Conservation (phyloP, 2,797 vertebrate species). For the Moxostoma hubbsi region DNA sequence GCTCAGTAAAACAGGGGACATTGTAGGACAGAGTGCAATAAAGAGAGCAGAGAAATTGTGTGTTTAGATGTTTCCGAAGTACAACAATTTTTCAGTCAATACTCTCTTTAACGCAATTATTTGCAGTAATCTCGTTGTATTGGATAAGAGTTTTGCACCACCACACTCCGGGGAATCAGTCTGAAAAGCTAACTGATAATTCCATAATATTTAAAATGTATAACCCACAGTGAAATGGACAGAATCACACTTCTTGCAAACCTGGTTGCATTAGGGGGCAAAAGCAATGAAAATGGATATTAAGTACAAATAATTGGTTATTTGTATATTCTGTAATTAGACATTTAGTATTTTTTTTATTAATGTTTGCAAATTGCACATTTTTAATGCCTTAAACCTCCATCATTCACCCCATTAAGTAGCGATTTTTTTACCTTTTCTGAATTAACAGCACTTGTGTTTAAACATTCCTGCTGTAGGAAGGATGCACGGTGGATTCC, state of each 20-base stretch:
- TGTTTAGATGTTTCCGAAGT: constrained; percentile 98
- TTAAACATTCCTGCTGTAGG: constrained; percentile 57
- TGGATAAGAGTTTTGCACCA: constrained; percentile 83
- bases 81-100: constrained; percentile 99
- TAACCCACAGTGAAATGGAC: constrained; percentile 54
- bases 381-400: constrained; percentile 7
- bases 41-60: constrained; percentile 92
- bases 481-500: constrained; percentile 57
- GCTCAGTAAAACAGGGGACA: constrained; percentile 81
- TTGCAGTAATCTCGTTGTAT: constrained; percentile 99
- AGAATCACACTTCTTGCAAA: constrained; percentile 36
- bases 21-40: constrained; percentile 93
- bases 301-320: background rate
- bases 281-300: constrained; percentile 42
- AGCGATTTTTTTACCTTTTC: constrained; percentile 56
- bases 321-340: background rate
- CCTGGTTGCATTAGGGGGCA: constrained; percentile 16
- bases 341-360: background rate
- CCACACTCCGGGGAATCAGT: constrained; percentile 86
- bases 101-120: constrained; percentile 99
- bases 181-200: constrained; percentile 71
- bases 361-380: no score
- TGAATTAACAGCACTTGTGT: constrained; percentile 58
- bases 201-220: constrained; percentile 77
- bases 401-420: constrained; percentile 52